phyloP scores from a whole-genome alignment of 2,113 vertebrate species.

The Misgurnus anguillicaudatus region DNA sequence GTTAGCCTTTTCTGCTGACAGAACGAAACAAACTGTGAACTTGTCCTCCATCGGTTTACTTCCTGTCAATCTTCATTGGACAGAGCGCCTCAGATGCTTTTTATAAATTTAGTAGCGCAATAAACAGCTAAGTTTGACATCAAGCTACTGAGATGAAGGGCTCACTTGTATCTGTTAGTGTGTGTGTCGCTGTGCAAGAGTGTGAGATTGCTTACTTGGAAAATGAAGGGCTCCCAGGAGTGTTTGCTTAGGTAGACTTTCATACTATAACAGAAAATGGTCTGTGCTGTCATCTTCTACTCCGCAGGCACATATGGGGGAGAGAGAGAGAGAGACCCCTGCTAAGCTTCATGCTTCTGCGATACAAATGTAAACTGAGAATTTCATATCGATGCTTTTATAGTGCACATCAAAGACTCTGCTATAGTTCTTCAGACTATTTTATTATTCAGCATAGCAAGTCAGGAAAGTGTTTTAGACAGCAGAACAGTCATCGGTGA shows the following conservation, averaged over 20 bases:
- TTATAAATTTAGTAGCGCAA: conserved; percentile 10
- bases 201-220: conserved; percentile 24
- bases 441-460: conserved; percentile 40
- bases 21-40: not conserved
- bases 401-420: conserved; percentile 48
- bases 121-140: conserved; percentile 33
- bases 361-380: conserved; percentile 36
- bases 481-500: conserved; percentile 35
- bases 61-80: not conserved
- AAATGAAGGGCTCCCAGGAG: conserved; percentile 33
- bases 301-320: conserved; percentile 37
- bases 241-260: conserved; percentile 37
- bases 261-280: conserved; percentile 46
- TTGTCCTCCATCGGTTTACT: not conserved
- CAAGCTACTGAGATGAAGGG: conserved; percentile 29
- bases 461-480: conserved; percentile 39
- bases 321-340: conserved; percentile 10
- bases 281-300: conserved; percentile 38
- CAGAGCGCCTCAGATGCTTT: not conserved
- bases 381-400: conserved; percentile 43
- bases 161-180: conserved; percentile 18
- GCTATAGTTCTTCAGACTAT: conserved; percentile 26
- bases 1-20: not conserved
- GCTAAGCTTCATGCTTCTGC: conserved; percentile 33
- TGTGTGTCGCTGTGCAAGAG: conserved; percentile 26